A percentile compares a stretch with the other conserved stretches of the same genome.
Evolutionary conservation across 2,797 vertebrate species (phyloP).

Genomic region (Hipposideros larvatus): DNA sequence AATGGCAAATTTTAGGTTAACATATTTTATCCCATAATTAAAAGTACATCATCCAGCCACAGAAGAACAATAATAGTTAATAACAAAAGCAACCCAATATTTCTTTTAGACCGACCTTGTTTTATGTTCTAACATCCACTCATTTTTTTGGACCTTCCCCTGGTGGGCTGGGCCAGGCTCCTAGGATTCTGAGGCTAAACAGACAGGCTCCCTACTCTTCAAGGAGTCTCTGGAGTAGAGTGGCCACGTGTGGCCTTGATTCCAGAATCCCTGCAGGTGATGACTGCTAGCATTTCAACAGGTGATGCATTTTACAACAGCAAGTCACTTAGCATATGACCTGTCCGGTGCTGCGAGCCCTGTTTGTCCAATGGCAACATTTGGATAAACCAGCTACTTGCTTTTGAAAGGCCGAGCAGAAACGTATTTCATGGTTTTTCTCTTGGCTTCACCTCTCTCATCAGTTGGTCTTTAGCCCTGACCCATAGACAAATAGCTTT

Average conservation of each 20-base stretch:
- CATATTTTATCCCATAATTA: background rate
- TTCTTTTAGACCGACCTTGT: background rate
- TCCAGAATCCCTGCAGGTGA: background rate
- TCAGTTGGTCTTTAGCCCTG: background rate
- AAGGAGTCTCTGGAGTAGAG: background rate
- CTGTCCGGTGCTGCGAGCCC: background rate
- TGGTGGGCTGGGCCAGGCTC: rapidly evolving
- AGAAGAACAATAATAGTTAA: background rate
- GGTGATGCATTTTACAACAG: background rate
- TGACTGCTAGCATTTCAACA: background rate
- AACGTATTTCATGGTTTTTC: background rate
- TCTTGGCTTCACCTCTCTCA: background rate
- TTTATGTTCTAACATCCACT: background rate
- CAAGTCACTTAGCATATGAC: background rate
- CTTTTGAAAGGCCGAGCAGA: background rate
- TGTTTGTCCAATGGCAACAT: background rate
- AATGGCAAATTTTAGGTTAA: background rate
- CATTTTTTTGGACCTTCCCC: background rate
- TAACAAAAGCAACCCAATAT: background rate
- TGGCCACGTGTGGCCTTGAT: background rate
- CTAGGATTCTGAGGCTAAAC: background rate
- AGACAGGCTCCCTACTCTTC: background rate
- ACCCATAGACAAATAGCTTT: background rate
- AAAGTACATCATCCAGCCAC: background rate
- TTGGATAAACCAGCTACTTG: conserved; percentile 3